Evolutionary conservation across 1,140 invertebrate genomes (phyloP), one percentile per base, ranked within the genome.

Genomic region (Oncopeltus fasciatus): DNA sequence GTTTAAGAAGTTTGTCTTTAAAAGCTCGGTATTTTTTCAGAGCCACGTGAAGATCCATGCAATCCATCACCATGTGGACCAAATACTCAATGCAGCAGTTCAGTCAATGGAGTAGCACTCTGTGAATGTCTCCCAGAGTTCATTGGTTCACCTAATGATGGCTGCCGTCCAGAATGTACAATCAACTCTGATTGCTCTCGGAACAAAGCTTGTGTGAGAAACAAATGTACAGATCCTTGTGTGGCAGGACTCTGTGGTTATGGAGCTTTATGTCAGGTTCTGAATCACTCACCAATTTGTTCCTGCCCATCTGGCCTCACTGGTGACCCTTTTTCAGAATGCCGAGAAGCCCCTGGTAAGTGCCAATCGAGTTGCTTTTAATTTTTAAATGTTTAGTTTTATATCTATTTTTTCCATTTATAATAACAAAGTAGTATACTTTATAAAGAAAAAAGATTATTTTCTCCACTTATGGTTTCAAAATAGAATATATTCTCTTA

Each of bases 251-350:
- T 82, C 1, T 89, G 87, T 69, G 86, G 84, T 9, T 80, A 79
- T 67, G 77, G 74, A 28, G 86, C 83, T 11, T 67, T 80, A 64
- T 86, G 88, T 67, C 75, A 82, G 59, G 82, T 84, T 0, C 81
- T 87, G 67, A 87, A 88, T 70, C 89, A 91, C 69, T 86, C 85
- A 66, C 86, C 88, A 1, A 80, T 89, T 2, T 91, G 88, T 68
- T 83, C 80, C 14, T 92, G 89, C 70, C 82, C 84, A 38, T 71
- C 78, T 57, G 77, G 81, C 0, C 76, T 81, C 21, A 77, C 82
- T 26, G 88, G 88, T 51, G 85, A 90, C 82, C 86, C 88, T 38
- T 89, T 88, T 72, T 73, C 78, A 1, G 78, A 82, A 67, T 88
- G 86, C 67, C 78, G 73, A 71, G 74, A 76, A 67, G 75, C 74